Conservation (phyloP, 2,888 invertebrate genomes). For the Meliscaeva auricollis region DNA sequence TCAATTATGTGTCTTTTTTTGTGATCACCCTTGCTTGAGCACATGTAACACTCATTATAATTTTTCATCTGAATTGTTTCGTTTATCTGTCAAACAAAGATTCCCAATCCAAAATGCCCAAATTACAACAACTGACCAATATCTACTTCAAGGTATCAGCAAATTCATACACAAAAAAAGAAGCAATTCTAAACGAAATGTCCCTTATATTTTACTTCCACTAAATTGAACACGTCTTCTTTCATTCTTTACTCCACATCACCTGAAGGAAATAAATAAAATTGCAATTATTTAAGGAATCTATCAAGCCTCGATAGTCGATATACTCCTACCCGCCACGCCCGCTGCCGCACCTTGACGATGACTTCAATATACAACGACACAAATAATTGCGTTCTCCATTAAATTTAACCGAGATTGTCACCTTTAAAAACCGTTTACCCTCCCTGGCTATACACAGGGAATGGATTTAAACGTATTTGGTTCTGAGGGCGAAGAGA, state of each 20-base stretch:
- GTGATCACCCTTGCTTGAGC: background rate
- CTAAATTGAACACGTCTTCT: slow-evolving; percentile 57
- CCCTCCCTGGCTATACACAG: slow-evolving; percentile 3
- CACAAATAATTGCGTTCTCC: slow-evolving; percentile 69
- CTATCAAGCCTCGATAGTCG: slow-evolving; percentile 25
- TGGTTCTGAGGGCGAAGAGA: background rate
- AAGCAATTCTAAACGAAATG: slow-evolving; percentile 29
- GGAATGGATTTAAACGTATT: background rate
- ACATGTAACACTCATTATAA: slow-evolving; percentile 46
- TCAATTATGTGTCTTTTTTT: background rate
- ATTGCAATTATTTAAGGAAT: slow-evolving; percentile 74
- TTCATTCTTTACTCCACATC: slow-evolving; percentile 28
- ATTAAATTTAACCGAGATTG: slow-evolving; percentile 59
- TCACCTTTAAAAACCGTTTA: slow-evolving; percentile 69
- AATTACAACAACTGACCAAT: slow-evolving; percentile 46
- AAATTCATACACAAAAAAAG: slow-evolving; percentile 29
- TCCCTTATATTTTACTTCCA: slow-evolving; percentile 56
- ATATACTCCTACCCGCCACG: background rate
- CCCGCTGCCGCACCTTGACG: too few species aligned
- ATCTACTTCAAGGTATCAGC: slow-evolving; percentile 20
- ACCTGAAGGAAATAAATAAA: slow-evolving; percentile 57
- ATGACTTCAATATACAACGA: background rate
- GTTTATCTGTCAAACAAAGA: slow-evolving; percentile 33
- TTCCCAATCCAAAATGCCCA: background rate
- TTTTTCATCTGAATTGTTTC: slow-evolving; percentile 43